phyloP scores from a whole-genome alignment of 1,140 invertebrate species.

The Drosophila tropicalis region DNA sequence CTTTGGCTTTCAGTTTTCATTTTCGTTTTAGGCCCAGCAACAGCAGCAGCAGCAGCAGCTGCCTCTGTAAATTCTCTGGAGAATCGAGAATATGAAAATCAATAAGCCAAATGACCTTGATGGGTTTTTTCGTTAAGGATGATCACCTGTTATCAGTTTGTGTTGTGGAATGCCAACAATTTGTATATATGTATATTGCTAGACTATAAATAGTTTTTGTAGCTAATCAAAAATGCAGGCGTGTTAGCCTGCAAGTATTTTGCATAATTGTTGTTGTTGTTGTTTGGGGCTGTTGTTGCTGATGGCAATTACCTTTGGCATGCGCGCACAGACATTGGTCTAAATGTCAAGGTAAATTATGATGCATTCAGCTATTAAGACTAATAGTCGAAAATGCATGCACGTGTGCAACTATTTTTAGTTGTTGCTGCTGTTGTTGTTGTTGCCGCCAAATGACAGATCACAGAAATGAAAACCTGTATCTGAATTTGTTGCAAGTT shows the following conservation, averaged over 20 bases:
- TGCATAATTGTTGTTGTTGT: conserved; percentile 65
- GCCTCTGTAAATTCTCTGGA: background rate
- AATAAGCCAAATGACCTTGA: conserved; percentile 12
- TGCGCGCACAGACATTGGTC: conserved; percentile 71
- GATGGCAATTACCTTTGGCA: conserved; percentile 72
- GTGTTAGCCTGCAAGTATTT: conserved; percentile 66
- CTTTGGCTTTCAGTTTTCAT: conserved; percentile 61
- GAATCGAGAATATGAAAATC: conserved; percentile 4
- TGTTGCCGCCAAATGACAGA: conserved; percentile 60
- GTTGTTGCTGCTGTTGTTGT: conserved; percentile 40
- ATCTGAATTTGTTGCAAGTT: background rate
- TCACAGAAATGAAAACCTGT: conserved; percentile 51
- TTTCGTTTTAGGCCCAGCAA: conserved; percentile 50
- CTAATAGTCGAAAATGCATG: conserved; percentile 76
- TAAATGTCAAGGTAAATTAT: conserved; percentile 80
- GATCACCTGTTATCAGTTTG: conserved; percentile 20
- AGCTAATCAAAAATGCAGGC: conserved; percentile 78
- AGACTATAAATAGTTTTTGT: conserved; percentile 70
- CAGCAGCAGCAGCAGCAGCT: background rate
- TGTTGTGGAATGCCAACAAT: conserved; percentile 49
- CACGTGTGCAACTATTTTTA: conserved; percentile 76
- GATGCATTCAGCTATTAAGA: conserved; percentile 76
- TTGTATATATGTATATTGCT: too few species aligned
- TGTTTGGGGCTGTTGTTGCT: conserved; percentile 34
- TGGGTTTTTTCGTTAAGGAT: background rate